These are phyloP conservation scores for Callorhinus ursinus DNA, from an alignment of 2,113 vertebrate species.

Conservation along the genomic window DNA sequence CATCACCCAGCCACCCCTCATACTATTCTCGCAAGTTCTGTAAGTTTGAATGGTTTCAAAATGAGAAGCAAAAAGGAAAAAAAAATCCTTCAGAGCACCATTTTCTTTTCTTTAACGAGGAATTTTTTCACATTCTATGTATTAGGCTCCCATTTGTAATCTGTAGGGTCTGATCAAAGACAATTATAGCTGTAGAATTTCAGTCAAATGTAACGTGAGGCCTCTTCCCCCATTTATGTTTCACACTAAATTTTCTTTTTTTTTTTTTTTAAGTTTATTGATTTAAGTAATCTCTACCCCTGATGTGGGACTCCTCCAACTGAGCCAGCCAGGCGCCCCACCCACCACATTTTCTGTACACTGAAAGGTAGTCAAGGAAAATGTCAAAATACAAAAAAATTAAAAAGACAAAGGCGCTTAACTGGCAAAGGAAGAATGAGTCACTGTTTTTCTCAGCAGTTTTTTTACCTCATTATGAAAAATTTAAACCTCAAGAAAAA, in stretches of 20 bases:
- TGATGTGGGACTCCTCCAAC: neutral
- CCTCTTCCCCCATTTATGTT: neutral
- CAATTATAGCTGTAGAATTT: neutral
- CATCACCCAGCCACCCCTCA: neutral
- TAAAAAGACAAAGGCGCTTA: neutral
- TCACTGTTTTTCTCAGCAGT: neutral
- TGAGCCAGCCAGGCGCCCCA: neutral
- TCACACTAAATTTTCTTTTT: neutral
- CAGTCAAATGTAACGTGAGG: neutral
- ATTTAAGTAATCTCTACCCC: neutral
- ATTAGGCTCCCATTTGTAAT: neutral
- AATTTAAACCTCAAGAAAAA: neutral
- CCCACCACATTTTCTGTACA: neutral
- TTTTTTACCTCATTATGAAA: neutral
- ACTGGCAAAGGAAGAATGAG: neutral
- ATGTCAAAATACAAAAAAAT: neutral
- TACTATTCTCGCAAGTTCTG: neutral
- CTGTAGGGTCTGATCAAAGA: neutral
- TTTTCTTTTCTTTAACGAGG: neutral
- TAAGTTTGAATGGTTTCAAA: neutral
- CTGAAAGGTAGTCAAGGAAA: neutral
- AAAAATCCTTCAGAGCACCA: neutral
- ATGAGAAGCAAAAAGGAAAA: neutral
- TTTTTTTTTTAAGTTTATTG: neutral
- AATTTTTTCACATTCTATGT: neutral